Base-by-base conservation (phyloP, 1,140 invertebrate genomes). In the Agrypnia vestita region DNA sequence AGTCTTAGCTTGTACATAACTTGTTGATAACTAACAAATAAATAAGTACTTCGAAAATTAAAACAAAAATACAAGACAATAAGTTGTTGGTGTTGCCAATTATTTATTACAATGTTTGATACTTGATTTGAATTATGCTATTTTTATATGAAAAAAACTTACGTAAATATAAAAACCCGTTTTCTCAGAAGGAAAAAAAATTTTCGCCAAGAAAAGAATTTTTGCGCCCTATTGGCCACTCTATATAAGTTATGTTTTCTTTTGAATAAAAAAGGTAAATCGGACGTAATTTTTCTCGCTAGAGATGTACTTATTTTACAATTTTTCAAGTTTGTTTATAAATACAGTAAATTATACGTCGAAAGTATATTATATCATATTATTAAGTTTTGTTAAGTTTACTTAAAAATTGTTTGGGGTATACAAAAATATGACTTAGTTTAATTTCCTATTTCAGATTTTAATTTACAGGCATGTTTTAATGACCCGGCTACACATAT, bases 191-290 rank as follows among this genome's bases (percentile, higher is more conserved):
- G 21, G 21, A 64, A 64, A 64, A 19, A 25, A 25, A 25, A 64
- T 64, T 64, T 35, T 64, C 12, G 21, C 35, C n/a, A 13, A 43
- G 35, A n/a, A 64, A 64, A 62, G 59, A 62, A 62, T 25, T 62
- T 0, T 4, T 35, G 21, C 25, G 59, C 13, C 59, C 59, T 62
- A 4, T 19, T 61, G 11, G 25, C 61, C 61, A 64, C 35, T 19
- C 35, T 64, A 25, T 25, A 64, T 43, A 64, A 64, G 61, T 44
- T 25, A 64, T 64, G 25, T 64, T 64, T 64, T 64, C 10, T 25
- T 64, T 64, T 64, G 61, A 11, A 64, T 8, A 25, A 64, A 43
- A 64, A 64, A 11, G 13, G 21, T n/a, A 0, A 43, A 64, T 44
- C 11, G 9, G 21, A 3, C 13, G 19, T 25, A 64, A 43, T 12